phyloP scores from a whole-genome alignment of 2,797 vertebrate species.

The Alosa sapidissima region DNA sequence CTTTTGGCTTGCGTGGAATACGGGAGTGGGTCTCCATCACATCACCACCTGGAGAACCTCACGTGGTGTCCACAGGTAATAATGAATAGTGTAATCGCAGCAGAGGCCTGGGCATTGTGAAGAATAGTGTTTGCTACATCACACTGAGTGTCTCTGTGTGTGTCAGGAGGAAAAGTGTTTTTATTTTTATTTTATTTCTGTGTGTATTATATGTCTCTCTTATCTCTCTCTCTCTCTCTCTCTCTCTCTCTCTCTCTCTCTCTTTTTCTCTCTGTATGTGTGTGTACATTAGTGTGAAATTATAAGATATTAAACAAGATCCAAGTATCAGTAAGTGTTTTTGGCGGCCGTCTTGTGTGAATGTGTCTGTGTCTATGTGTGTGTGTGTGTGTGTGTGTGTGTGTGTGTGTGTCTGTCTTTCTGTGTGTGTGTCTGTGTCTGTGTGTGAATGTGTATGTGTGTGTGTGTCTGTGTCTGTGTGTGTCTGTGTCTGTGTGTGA shows the following conservation, averaged over 20 bases:
- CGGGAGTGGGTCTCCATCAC: background rate
- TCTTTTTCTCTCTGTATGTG: too few relatives aligned
- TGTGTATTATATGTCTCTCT: too few relatives aligned
- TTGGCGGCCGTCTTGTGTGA: background rate
- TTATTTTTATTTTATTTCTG: background rate
- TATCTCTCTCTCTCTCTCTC: too few relatives aligned
- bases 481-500: slow-evolving; percentile 12
- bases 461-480: background rate
- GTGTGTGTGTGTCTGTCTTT: background rate
- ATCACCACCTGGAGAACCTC: background rate
- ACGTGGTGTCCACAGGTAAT: background rate
- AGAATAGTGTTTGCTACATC: background rate
- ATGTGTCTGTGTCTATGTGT: background rate
- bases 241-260: too few relatives aligned
- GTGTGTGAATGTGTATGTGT: background rate
- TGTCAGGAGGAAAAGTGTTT: background rate
- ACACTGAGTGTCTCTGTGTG: background rate
- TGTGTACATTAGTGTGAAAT: too few relatives aligned
- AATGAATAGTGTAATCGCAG: background rate
- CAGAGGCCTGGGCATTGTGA: background rate
- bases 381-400: background rate
- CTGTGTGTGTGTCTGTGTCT: background rate
- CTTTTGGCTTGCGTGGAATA: background rate
- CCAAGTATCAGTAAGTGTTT: background rate
- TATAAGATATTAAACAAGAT: too few relatives aligned